A percentile compares a stretch with the other conserved stretches of the same genome.
These are phyloP conservation scores for Hecatera dysodea DNA, from an alignment of 2,888 invertebrate genomes.

Conservation along the genomic window DNA sequence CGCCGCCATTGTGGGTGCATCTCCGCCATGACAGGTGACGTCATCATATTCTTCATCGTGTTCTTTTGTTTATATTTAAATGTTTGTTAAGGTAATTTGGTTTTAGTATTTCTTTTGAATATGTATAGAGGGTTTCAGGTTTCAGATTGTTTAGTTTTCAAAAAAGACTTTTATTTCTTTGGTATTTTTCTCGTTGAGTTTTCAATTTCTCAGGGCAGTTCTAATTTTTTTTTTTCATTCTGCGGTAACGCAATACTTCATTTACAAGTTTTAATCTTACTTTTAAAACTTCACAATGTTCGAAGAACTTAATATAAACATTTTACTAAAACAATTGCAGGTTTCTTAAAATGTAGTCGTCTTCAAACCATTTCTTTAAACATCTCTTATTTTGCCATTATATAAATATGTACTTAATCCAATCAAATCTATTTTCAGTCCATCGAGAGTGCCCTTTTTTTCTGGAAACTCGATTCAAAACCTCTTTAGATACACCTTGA, in stretches of 20 bases:
- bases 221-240: background rate
- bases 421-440: background rate
- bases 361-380: background rate
- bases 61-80: constrained; percentile 54
- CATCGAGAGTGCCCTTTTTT: background rate
- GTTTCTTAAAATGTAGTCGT: too few relatives aligned
- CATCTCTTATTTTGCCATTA: too few relatives aligned
- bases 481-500: background rate
- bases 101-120: constrained; percentile 32
- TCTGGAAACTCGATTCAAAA: background rate
- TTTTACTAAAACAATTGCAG: background rate
- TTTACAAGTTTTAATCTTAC: background rate
- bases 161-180: background rate
- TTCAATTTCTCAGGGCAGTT: background rate
- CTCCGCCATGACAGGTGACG: constrained; percentile 56
- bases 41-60: constrained; percentile 51
- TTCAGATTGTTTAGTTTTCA: background rate
- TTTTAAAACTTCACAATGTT: background rate
- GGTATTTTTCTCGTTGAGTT: background rate
- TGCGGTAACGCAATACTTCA: background rate
- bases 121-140: background rate
- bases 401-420: background rate
- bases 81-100: constrained; percentile 64
- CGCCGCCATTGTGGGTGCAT: constrained; percentile 57
- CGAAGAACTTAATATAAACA: background rate